Base-by-base conservation (phyloP, 2,113 vertebrate species). In the Crotophaga sulcirostris region DNA sequence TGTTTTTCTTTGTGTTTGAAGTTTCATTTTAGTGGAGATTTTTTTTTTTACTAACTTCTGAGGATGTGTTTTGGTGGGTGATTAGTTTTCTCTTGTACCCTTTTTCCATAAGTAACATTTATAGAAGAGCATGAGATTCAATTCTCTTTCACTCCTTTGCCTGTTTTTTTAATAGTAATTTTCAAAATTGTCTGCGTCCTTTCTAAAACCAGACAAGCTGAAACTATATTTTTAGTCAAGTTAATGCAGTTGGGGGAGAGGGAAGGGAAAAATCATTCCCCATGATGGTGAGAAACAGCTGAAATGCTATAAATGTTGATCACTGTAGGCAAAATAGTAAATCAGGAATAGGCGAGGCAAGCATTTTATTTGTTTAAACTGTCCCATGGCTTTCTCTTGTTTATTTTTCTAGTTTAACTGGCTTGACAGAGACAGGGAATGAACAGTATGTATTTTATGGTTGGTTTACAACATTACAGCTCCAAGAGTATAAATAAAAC, bases 361-460 rank as follows among this genome's bases (percentile, higher is more conserved):
- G 60, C 86, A 45, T 90, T 89, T 80, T 86, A 42, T 88, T 95
- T 95, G 78, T 85, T 93, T 93, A 87, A 80, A 84, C 63, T 79
- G 24, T n/a, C 64, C 74, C 69, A 45, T 94, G 64, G 42, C 58
- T 87, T 96, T 94, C 90, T 56, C 72, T 21, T 80, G 73, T 87
- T 86, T 95, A 87, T 96, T 84, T 96, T 84, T 96, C 84, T 84
- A 36, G 78, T 77, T 88, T 86, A 93, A 90, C 75, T 74, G 82
- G 33, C 52, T 77, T 95, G 85, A 77, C 56, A 94, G 62, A 86
- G 72, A 49, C 56, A 70, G 52, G 40, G 80, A 95, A 84, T 75
- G 68, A 92, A 56, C 26, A 93, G 58, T 16, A 36, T 87, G 76
- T 56, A 29, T 90, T 93, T 94, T 62, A 70, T 84, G 33, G 51